Evolutionary conservation across 2,113 vertebrate genomes (phyloP), one percentile per base, ranked within the genome.

Genomic region (Erinaceus europaeus): DNA sequence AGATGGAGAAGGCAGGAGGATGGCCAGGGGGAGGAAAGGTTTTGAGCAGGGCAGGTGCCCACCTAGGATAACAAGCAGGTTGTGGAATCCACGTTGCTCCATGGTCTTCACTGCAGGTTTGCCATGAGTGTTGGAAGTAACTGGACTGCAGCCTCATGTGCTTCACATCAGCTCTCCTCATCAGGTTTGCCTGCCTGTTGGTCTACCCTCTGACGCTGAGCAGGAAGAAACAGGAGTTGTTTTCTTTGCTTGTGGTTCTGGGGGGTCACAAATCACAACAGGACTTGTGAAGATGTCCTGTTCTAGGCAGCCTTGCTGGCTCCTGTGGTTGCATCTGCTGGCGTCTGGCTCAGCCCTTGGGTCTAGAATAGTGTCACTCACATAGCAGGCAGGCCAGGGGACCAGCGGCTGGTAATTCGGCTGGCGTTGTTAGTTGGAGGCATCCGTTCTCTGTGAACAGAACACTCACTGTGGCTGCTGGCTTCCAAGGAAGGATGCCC

Each of bases 401-500:
- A 10, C 48, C 3, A n/a, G 13, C 11, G 9, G 40, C 52, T 12
- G 48, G 40, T 34, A n/a, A 46, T 15, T 38, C 80, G n/a, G 32
- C 20, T 84, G 17, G 6, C 13, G 1, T 5, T 44, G 48, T 40
- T 59, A 53, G 25, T 44, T 48, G 8, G 17, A 36, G 52, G 29
- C 20, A 9, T 38, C 11, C 1, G 36, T 7, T 68, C 62, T 48
- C 38, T 23, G 9, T 3, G 20, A 27, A 34, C 0, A 20, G 34
- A 46, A 64, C 14, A 27, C 8, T 79, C 52, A 29, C 6, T 9
- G 23, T 14, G 59, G 62, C 59, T 44, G 14, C 46, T 44, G 27
- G 23, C 4, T 72, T 77, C 67, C 55, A 42, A 71, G 25, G 72
- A 81, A n/a, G 67, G 84, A 75, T 15, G 11, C 78, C 48, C 44